Conservation (phyloP, 1,140 invertebrate genomes). For the Eufriesea mexicana region DNA sequence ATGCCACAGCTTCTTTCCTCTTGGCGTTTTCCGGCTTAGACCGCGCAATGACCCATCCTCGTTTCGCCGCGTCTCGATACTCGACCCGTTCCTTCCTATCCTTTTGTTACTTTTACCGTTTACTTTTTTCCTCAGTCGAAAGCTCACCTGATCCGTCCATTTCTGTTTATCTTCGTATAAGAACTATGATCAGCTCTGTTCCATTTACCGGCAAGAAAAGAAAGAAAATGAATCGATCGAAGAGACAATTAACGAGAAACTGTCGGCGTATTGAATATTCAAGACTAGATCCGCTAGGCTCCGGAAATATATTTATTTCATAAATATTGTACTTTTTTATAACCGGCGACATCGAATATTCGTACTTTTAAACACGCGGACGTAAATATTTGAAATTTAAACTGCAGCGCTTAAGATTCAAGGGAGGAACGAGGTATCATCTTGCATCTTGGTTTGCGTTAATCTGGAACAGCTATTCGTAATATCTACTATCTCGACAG, state of each 20-base stretch:
- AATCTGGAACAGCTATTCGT: slow-evolving; percentile 15
- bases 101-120: not conserved
- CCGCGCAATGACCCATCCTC: slow-evolving; percentile 53
- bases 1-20: slow-evolving; percentile 53
- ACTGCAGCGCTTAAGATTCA: not conserved
- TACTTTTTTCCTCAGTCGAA: too few relatives aligned
- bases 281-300: not conserved
- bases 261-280: not conserved
- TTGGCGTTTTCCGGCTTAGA: slow-evolving; percentile 47
- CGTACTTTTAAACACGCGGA: not conserved
- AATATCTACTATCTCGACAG: slow-evolving; percentile 3
- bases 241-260: not conserved
- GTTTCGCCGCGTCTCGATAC: slow-evolving; percentile 1
- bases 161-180: not conserved
- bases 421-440: not conserved
- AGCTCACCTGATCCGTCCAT: not conserved
- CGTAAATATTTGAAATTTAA: not conserved
- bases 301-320: not conserved
- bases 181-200: not conserved
- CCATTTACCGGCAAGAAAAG: not conserved
- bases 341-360: not conserved
- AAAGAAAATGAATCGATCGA: not conserved
- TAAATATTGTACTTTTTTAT: not conserved
- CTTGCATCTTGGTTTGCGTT: not conserved
- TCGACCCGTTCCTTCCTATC: not conserved